phyloP scores from a whole-genome alignment of 2,888 invertebrate genomes.

The Autographa gamma region DNA sequence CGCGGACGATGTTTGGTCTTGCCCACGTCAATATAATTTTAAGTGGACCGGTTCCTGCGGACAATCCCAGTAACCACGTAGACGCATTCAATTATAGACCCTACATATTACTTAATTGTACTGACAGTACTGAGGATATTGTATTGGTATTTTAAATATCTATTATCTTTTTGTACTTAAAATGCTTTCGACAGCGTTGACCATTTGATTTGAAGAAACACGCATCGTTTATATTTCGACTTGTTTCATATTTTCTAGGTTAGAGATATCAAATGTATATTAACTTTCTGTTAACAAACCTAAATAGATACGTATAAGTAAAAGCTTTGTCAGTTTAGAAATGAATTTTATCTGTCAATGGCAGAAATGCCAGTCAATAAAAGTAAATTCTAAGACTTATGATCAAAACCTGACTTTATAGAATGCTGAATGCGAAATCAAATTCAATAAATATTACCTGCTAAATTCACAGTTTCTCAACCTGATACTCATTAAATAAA shows the following conservation, averaged over 20 bases:
- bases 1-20: constrained; percentile 54
- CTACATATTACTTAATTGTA: constrained; percentile 55
- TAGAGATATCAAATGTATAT: neutral
- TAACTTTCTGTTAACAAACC: no score
- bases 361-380: neutral
- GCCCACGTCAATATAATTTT: constrained; percentile 80
- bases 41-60: constrained; percentile 82
- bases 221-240: neutral
- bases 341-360: no score
- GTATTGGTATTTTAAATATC: constrained; percentile 39
- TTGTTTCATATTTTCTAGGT: neutral
- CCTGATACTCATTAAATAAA: constrained; percentile 4
- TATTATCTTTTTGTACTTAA: constrained; percentile 17
- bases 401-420: constrained; percentile 1
- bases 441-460: neutral
- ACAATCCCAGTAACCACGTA: constrained; percentile 70
- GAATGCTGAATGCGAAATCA: neutral
- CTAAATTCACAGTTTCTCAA: constrained; percentile 4
- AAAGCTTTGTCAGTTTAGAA: no score
- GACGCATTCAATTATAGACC: constrained; percentile 70
- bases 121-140: constrained; percentile 43
- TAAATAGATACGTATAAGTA: no score
- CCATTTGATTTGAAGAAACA: constrained; percentile 1
- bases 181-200: constrained; percentile 8
- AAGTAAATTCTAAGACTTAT: neutral